Evolutionary conservation across 2,888 invertebrate species (phyloP), one percentile per base, ranked within the genome.

Genomic region (Callyntrura sp.): DNA sequence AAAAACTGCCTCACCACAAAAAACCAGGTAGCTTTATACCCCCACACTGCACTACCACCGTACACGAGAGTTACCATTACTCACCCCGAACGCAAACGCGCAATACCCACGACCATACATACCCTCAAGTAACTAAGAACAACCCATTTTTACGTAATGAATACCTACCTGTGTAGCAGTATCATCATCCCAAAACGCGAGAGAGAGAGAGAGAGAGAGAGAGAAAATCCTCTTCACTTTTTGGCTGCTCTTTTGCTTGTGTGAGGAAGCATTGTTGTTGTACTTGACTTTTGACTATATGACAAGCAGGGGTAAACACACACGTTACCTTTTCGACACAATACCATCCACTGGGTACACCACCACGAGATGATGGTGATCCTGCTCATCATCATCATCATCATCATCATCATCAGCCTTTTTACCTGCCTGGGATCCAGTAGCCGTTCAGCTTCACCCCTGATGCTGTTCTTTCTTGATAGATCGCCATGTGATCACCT

Each of bases 401-500:
- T n/a, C 84, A 60, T 62, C 79, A 35, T 68, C 81, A 57, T 35
- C 35, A 57, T 84, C 78, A 91, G 82, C 88, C 89, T 91, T 91
- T 90, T 90, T 91, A 86, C 90, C 35, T 35, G 35, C 35, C 76
- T 90, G 90, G 89, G 91, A 91, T 91, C 92, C 93, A 93, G 93
- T 93, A 93, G 91, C 91, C 91, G 51, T n/a, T 23, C 14, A 25
- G 68, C n/a, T n/a, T 25, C 9, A 62, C 23, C 9, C 8, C 11
- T 65, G n/a, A 25, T n/a, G n/a, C 9, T n/a, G 5, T 65, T 25
- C 17, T 57, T 65, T 65, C 91, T 92, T 90, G 86, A 92, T 86
- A 91, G 88, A 90, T 93, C 92, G 90, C 90, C 92, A 91, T 93
- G 92, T 92, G 92, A 92, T 92, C 91, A 91, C 88, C 91, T 85